Base-by-base conservation (phyloP, 1,140 invertebrate genomes). In the Homalodisca vitripennis region DNA sequence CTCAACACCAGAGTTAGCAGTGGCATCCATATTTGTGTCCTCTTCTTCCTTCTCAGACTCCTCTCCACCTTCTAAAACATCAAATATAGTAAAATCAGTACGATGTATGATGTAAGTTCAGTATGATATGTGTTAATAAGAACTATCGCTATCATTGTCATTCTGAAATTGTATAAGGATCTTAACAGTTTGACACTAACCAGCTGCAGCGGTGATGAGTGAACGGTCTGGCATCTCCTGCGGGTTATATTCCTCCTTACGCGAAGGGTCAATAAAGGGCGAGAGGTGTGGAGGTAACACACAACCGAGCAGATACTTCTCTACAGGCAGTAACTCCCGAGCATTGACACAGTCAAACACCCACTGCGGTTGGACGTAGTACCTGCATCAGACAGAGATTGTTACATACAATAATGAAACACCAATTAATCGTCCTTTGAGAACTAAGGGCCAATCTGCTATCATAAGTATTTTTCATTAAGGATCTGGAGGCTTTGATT, bases 311-410 rank as follows among this genome's bases (percentile, higher is more conserved):
- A 99, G 90, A 81, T 99, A 99, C 75, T 94, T 91, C 77, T 97
- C 91, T 12, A 95, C 91, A 0, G 97, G 95, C 26, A 98, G 80
- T 26, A 98, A 78, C 70, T 87, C 84, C 57, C 91, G 83, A 1
- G 89, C 87, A 84, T 99, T 99, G 0, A 99, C 86, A 76, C 89
- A 92, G 84, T 99, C 98, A 83, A 98, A 99, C 0, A 99, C 83
- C 98, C 98, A 99, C 80, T 99, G 98, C 0, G 98, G 98, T 80
- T 99, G 98, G n/a, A 99, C 82, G 79, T 99, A 99, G 79, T 95
- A 95, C 73, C 92, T 91, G 74, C 13, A n/a, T n/a, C n/a, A n/a
- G n/a, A n/a, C n/a, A n/a, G n/a, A n/a, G n/a, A n/a, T n/a, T n/a
- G n/a, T n/a, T n/a, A n/a, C n/a, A n/a, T n/a, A n/a, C n/a, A n/a